Percentiles rank a stretch among this genome's conserved stretches.
These are phyloP conservation scores for Bombus vancouverensis DNA, from an alignment of 1,140 invertebrate genomes.

Conservation along the genomic window DNA sequence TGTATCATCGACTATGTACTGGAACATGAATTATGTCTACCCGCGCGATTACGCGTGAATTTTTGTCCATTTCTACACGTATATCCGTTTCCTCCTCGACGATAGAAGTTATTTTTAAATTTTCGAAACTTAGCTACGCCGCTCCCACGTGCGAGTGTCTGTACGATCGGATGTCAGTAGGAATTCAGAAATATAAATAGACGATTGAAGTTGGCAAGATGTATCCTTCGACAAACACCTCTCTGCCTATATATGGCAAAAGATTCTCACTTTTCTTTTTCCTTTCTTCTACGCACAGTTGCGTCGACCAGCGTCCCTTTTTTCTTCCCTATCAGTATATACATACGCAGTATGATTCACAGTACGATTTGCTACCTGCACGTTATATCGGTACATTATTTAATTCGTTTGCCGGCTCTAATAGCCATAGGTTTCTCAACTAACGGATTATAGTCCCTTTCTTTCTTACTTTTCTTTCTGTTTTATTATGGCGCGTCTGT, in stretches of 20 bases:
- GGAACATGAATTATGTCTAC: slow-evolving; percentile 20
- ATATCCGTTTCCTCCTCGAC: slow-evolving; percentile 70
- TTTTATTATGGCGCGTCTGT: rapidly evolving
- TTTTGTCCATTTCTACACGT: slow-evolving; percentile 74
- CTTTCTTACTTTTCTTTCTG: no score
- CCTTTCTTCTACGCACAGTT: background rate
- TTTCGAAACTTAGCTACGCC: slow-evolving; percentile 69
- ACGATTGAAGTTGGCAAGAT: slow-evolving; percentile 67
- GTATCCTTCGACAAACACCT: slow-evolving; percentile 23
- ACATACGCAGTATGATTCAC: no score
- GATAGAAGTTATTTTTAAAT: slow-evolving; percentile 78
- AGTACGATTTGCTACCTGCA: no score
- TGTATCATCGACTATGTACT: slow-evolving; percentile 17
- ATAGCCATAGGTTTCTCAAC: no score
- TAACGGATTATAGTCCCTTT: no score
- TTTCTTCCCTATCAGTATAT: rapidly evolving
- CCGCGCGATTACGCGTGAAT: slow-evolving; percentile 44
- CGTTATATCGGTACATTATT: rapidly evolving
- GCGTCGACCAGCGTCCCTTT: background rate
- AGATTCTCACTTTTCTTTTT: background rate
- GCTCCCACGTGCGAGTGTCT: slow-evolving; percentile 72
- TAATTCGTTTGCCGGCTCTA: rapidly evolving
- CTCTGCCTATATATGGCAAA: background rate
- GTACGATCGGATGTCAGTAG: slow-evolving; percentile 76
- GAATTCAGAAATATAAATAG: slow-evolving; percentile 77